These are phyloP conservation scores for Himalopsyche kuldschensis DNA, from an alignment of 2,888 invertebrate genomes.

Conservation along the genomic window DNA sequence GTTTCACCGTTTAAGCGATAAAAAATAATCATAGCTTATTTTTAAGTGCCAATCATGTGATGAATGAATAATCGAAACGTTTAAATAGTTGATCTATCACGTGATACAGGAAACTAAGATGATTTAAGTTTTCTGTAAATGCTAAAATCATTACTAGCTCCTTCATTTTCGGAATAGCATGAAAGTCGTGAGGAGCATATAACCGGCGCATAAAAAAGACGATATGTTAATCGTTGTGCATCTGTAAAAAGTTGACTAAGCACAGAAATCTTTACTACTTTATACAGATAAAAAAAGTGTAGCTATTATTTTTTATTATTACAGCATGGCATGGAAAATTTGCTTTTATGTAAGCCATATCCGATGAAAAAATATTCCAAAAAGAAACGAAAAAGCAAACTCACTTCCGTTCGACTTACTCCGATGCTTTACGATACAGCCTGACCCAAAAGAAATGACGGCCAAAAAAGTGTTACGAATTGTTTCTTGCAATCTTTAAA, in stretches of 20 bases:
- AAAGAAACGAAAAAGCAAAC: not conserved
- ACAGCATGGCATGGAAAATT: not conserved
- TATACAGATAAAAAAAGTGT: no score
- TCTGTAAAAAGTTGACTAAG: no score
- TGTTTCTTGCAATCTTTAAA: no score
- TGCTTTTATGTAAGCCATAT: not conserved
- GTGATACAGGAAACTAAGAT: not conserved
- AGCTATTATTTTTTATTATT: not conserved
- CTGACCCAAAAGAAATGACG: no score
- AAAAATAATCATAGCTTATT: no score
- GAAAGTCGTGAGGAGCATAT: not conserved
- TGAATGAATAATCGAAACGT: no score
- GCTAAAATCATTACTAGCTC: not conserved
- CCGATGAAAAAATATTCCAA: not conserved
- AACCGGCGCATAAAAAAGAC: not conserved
- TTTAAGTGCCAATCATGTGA: no score
- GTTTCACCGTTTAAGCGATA: no score
- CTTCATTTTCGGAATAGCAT: not conserved
- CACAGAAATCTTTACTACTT: no score
- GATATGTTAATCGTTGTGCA: not conserved
- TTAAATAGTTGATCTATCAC: not conserved
- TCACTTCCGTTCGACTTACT: not conserved
- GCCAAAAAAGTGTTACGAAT: no score
- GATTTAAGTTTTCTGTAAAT: not conserved
- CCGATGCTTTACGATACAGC: not conserved